Conservation (phyloP, 1,140 invertebrate genomes). For the Hylyphantes graminicola region DNA sequence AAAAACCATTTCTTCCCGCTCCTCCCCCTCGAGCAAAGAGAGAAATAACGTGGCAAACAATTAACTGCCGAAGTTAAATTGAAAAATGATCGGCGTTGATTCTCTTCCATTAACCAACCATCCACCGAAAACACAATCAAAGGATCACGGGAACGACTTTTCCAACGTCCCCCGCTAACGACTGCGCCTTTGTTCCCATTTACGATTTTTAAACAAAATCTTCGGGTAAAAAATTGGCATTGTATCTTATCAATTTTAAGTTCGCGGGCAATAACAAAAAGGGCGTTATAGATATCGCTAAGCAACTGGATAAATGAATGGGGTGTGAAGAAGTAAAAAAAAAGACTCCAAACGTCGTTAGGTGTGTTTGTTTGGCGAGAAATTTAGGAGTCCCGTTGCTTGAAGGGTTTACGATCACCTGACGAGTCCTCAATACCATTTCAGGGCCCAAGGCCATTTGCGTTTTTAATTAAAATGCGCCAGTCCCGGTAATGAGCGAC, state of each 20-base stretch:
- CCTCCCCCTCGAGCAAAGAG: slow-evolving; percentile 2
- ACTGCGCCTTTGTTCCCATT: slow-evolving; percentile 20
- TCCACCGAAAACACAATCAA: slow-evolving; percentile 43
- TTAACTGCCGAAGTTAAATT: slow-evolving; percentile 28
- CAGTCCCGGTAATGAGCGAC: slow-evolving; percentile 41
- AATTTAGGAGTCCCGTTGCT: slow-evolving; percentile 44
- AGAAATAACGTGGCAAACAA: slow-evolving; percentile 31
- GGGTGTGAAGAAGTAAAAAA: background rate
- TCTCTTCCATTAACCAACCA: slow-evolving; percentile 23
- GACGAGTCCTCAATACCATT: slow-evolving; percentile 31
- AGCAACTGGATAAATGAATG: slow-evolving; percentile 10
- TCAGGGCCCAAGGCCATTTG: slow-evolving; percentile 23
- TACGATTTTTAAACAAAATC: slow-evolving; percentile 37
- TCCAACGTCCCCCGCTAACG: slow-evolving; percentile 12
- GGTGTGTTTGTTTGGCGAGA: slow-evolving; percentile 37
- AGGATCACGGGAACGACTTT: slow-evolving; percentile 5
- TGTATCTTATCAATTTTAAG: slow-evolving; percentile 38
- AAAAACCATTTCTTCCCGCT: background rate
- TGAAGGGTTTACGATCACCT: slow-evolving; percentile 55
- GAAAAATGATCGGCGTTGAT: slow-evolving; percentile 29
- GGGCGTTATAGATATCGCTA: slow-evolving; percentile 1
- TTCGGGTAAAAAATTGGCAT: slow-evolving; percentile 27
- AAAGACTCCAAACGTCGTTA: slow-evolving; percentile 27
- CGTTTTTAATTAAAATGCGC: slow-evolving; percentile 59
- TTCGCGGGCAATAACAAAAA: slow-evolving; percentile 41